phyloP scores from a whole-genome alignment of 2,888 invertebrate genomes.

The Lasioglossum leucozonium region DNA sequence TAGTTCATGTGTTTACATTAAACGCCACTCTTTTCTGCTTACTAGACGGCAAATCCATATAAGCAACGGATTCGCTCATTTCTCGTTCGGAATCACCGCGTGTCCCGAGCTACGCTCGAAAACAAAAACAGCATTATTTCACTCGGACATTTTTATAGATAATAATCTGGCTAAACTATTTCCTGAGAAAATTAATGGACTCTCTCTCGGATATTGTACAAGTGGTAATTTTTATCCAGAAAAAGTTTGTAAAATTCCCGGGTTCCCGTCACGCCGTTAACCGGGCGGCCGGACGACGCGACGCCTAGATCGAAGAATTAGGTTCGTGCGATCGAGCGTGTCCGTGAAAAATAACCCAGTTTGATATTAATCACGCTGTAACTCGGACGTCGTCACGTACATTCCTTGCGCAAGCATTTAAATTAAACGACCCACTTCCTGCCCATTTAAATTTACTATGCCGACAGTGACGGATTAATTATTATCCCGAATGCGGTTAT shows the following conservation, averaged over 20 bases:
- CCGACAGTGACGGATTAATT: conserved; percentile 52
- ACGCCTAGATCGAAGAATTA: background rate
- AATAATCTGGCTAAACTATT: too few species aligned
- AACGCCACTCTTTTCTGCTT: background rate
- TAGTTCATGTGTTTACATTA: background rate
- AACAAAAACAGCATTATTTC: background rate
- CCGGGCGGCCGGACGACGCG: background rate
- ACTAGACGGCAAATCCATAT: background rate
- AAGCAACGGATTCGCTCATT: background rate
- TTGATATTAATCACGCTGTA: conserved; percentile 40
- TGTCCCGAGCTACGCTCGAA: background rate
- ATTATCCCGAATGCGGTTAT: conserved; percentile 38
- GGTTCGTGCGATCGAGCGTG: conserved; percentile 26
- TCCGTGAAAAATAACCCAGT: conserved; percentile 28
- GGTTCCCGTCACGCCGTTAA: background rate
- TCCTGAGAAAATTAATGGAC: too few species aligned
- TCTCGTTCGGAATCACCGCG: background rate
- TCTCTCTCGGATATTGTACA: too few species aligned
- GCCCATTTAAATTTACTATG: conserved; percentile 48
- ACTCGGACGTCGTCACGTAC: conserved; percentile 38
- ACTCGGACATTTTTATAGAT: background rate
- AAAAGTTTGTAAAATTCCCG: background rate
- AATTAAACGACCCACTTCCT: conserved; percentile 48
- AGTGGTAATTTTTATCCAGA: background rate
- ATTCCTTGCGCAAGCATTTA: conserved; percentile 42